These are phyloP conservation scores for Pituophis catenifer DNA, from an alignment of 2,113 vertebrate species.

Conservation along the genomic window DNA sequence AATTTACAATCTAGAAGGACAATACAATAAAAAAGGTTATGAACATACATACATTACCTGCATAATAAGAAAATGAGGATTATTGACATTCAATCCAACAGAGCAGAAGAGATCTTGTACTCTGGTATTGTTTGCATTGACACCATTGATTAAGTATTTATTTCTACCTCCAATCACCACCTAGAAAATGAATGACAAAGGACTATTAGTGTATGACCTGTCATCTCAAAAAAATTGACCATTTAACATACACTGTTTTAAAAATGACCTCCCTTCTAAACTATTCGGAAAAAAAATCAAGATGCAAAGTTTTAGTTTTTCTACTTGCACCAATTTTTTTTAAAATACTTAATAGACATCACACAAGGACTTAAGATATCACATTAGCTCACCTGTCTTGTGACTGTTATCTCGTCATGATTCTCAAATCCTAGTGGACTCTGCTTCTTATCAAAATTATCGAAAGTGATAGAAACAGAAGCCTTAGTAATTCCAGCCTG, in stretches of 20 bases:
- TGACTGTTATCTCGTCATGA: conserved; percentile 87
- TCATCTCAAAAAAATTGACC: neutral
- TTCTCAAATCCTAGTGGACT: conserved; percentile 92
- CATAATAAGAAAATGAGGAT: conserved; percentile 98
- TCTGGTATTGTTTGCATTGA: conserved; percentile 82
- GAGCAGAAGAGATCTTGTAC: conserved; percentile 97
- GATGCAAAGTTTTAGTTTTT: too few species aligned
- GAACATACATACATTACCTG: conserved; percentile 75
- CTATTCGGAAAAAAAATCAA: neutral
- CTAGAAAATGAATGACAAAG: conserved; percentile 55
- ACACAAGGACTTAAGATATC: neutral
- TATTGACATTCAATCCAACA: conserved; percentile 94
- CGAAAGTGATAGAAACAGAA: conserved; percentile 88
- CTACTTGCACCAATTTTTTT: neutral
- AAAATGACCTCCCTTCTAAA: neutral
- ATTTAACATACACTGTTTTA: neutral
- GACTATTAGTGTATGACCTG: neutral
- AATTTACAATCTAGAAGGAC: neutral
- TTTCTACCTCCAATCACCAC: conserved; percentile 87
- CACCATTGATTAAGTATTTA: conserved; percentile 94
- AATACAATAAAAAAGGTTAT: neutral
- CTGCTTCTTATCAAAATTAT: conserved; percentile 89
- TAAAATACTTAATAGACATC: neutral
- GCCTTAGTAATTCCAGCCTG: conserved; percentile 92
- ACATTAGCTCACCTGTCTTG: conserved; percentile 82